These are phyloP conservation scores for Brienomyrus brachyistius DNA, from an alignment of 2,113 vertebrate genomes.

Conservation along the genomic window DNA sequence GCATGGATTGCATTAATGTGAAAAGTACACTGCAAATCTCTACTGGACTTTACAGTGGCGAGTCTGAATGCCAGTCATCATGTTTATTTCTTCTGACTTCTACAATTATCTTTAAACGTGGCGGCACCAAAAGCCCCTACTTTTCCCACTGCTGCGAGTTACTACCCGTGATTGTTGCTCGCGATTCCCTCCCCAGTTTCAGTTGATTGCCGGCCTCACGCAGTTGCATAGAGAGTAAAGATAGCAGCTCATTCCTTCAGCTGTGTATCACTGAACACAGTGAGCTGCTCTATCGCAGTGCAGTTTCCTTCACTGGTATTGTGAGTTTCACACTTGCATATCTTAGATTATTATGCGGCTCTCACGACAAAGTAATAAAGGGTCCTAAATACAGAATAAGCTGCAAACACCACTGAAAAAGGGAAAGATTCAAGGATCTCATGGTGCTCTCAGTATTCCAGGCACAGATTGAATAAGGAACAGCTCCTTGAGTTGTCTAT, in stretches of 20 bases:
- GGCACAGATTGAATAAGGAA: neutral
- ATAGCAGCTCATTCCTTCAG: slow-evolving; percentile 62
- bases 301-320: slow-evolving; percentile 66
- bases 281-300: slow-evolving; percentile 68
- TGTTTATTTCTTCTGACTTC: neutral
- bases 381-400: neutral
- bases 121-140: neutral
- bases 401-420: neutral
- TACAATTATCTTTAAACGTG: neutral
- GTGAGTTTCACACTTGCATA: slow-evolving; percentile 61
- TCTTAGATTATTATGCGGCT: slow-evolving; percentile 39
- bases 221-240: slow-evolving; percentile 70
- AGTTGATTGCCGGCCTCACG: slow-evolving; percentile 36
- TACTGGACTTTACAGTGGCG: neutral
- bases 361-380: slow-evolving; percentile 31
- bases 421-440: neutral
- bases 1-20: neutral
- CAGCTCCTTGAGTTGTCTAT: neutral
- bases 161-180: neutral
- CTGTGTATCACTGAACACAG: slow-evolving; percentile 57
- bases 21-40: neutral
- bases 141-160: neutral
- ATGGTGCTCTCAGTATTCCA: neutral
- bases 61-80: neutral
- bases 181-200: neutral